Evolutionary conservation across 2,113 vertebrate genomes (phyloP), one percentile per base, ranked within the genome.

Genomic region (Brachyistius frenatus): DNA sequence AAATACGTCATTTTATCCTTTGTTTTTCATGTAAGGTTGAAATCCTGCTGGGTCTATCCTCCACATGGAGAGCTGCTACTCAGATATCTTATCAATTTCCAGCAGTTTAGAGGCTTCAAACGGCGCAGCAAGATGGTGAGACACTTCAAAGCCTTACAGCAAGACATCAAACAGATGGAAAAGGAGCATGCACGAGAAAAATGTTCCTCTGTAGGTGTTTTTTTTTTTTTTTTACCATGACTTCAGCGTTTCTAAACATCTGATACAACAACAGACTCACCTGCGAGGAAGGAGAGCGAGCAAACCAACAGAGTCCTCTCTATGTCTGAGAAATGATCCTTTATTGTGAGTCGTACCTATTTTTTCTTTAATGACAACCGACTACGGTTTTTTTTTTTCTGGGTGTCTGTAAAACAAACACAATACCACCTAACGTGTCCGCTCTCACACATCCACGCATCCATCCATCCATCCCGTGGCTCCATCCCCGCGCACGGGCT

Each of bases 141-240:
- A 37, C 66, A 86, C 80, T 90, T 91, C 86, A 87, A 87, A 91
- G 89, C 67, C 52, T 58, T 11, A 11, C 79, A 80, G 73, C 49
- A 64, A 68, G 62, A 79, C 69, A 84, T 87, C 80, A 90, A 70
- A 83, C 67, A 80, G 65, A 86, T 64, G 76, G 39, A 58, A 58
- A 72, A 41, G 54, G 41, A 52, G 57, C 46, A 67, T 54, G 66
- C 39, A 54, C 35, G 47, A 67, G 32, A 10, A 36, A 67, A 1
- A 52, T n/a, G 49, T 52, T 46, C 55, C 7, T 47, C 31, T 47
- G 14, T 54, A n/a, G 9, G 13, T 57, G 49, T 39, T 49, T 11
- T 5, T 66, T 55, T 75, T 35, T 23, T 44, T 5, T 11, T 50
- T 15, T 30, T 5, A 14, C 15, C 55, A 54, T 54, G 46, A 61